These are phyloP conservation scores for Pseudanteris insignis DNA, from an alignment of 2,888 invertebrate species.

Conservation along the genomic window DNA sequence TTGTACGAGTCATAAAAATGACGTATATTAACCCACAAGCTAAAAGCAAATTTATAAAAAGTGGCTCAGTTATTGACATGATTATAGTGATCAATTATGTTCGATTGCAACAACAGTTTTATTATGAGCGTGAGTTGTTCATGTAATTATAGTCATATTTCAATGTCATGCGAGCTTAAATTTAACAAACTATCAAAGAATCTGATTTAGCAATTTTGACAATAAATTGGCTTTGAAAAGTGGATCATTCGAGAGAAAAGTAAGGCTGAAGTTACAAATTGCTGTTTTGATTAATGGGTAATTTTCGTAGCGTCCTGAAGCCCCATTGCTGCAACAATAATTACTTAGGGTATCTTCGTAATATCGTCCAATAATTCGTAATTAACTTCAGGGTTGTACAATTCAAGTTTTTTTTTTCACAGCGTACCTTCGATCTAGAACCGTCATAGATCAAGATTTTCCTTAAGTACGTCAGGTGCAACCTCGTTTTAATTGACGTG, in stretches of 20 bases:
- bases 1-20: no score
- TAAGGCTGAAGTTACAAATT: slow-evolving; percentile 29
- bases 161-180: not conserved
- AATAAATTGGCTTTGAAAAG: slow-evolving; percentile 23
- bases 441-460: slow-evolving; percentile 38
- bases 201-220: slow-evolving; percentile 19
- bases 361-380: slow-evolving; percentile 38
- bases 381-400: slow-evolving; percentile 35
- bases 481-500: slow-evolving; percentile 30
- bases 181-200: slow-evolving; percentile 4
- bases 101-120: no score
- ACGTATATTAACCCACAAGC: no score
- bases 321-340: slow-evolving; percentile 28
- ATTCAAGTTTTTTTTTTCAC: slow-evolving; percentile 18
- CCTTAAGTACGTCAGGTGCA: slow-evolving; percentile 34
- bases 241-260: slow-evolving; percentile 20
- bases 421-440: slow-evolving; percentile 4
- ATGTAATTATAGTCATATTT: not conserved
- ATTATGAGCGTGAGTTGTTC: no score
- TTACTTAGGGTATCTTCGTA: slow-evolving; percentile 29
- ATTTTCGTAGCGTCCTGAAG: slow-evolving; percentile 35
- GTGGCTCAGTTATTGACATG: no score
- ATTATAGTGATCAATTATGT: not conserved
- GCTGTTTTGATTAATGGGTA: slow-evolving; percentile 22
- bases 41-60: no score